These are phyloP conservation scores for Ceraclea dissimilis DNA, from an alignment of 2,888 invertebrate species.

Conservation along the genomic window DNA sequence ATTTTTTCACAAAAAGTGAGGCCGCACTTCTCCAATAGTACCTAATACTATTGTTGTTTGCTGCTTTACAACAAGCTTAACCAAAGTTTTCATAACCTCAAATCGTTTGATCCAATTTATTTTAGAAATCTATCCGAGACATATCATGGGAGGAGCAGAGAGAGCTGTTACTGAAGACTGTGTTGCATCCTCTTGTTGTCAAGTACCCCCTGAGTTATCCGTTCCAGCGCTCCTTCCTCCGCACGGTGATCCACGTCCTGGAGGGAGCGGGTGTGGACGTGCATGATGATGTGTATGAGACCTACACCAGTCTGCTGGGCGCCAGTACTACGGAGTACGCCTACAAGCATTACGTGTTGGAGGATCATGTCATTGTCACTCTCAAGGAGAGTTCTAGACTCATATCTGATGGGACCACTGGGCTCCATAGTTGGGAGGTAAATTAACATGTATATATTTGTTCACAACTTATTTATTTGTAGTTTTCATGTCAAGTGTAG, in stretches of 20 bases:
- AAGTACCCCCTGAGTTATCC: slow-evolving; percentile 54
- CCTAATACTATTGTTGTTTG: too few species aligned
- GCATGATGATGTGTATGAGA: slow-evolving; percentile 57
- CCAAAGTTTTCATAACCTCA: too few species aligned
- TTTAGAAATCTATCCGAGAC: background rate
- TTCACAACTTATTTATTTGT: too few species aligned
- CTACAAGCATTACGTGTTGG: slow-evolving; percentile 57
- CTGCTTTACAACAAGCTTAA: too few species aligned
- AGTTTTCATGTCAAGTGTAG: background rate
- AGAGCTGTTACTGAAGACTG: slow-evolving; percentile 50
- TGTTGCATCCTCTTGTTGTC: slow-evolving; percentile 45
- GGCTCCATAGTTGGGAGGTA: slow-evolving; percentile 72
- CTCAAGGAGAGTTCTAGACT: slow-evolving; percentile 64
- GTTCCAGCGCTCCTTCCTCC: slow-evolving; percentile 60
- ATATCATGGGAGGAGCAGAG: slow-evolving; percentile 49
- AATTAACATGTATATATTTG: slow-evolving; percentile 16
- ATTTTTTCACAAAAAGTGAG: too few species aligned
- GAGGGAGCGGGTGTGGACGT: slow-evolving; percentile 50
- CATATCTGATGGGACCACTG: slow-evolving; percentile 72
- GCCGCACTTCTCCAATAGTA: too few species aligned
- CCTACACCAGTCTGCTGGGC: slow-evolving; percentile 48
- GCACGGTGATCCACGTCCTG: slow-evolving; percentile 51
- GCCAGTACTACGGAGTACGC: slow-evolving; percentile 32
- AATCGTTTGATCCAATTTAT: too few species aligned
- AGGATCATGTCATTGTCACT: slow-evolving; percentile 38